Conservation (phyloP, 1,140 invertebrate species). For the Rhynchophorus ferrugineus region DNA sequence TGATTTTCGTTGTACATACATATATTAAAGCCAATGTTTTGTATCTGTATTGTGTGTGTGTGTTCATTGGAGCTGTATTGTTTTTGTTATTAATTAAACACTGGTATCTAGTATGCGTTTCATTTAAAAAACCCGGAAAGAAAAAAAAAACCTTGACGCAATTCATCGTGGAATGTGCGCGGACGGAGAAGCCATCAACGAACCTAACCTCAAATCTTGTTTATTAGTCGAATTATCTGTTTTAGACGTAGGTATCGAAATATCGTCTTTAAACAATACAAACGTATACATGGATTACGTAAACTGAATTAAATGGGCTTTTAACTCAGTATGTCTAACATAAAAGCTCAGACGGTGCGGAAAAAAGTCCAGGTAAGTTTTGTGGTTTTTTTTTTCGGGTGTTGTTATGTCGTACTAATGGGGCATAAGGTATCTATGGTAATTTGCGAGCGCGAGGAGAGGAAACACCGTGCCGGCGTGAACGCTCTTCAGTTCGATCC, state of each 20-base stretch:
- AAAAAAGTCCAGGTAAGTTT: constrained; percentile 19
- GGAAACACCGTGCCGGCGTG: constrained; percentile 87
- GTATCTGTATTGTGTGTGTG: background rate
- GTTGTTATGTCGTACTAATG: background rate
- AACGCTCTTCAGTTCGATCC: constrained; percentile 94
- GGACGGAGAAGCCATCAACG: no score
- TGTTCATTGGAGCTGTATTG: background rate
- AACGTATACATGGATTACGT: no score
- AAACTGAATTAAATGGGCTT: constrained; percentile 1
- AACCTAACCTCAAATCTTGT: no score
- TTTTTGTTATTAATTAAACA: background rate
- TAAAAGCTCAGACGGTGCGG: constrained; percentile 13
- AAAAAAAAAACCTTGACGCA: no score
- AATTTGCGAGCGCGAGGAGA: constrained; percentile 93
- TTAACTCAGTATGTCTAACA: constrained; percentile 13
- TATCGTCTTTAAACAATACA: no score
- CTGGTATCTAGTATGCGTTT: no score
- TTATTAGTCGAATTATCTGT: no score
- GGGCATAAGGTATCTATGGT: constrained; percentile 88
- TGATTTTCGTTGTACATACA: no score
- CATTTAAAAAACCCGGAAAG: no score
- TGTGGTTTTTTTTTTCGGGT: background rate
- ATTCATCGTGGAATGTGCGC: no score
- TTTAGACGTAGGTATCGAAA: no score
- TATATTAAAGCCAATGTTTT: no score